Base-by-base conservation (phyloP, 2,797 vertebrate genomes). In the Sphenodon punctatus region DNA sequence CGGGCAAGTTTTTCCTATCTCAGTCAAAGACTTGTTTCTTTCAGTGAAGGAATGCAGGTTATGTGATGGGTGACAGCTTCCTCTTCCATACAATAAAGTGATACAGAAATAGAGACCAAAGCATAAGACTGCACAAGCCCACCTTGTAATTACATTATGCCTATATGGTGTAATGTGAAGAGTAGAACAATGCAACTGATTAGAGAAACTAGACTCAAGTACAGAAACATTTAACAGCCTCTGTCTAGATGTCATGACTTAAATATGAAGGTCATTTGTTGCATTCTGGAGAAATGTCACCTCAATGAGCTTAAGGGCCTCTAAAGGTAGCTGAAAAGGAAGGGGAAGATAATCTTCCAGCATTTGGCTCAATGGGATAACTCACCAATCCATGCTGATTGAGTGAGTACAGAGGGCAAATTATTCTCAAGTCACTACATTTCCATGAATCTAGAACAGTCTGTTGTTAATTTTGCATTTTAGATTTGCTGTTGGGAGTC, bases 21-120 rank as follows among this genome's bases (percentile, higher is more conserved):
- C 75, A 70, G 67, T 7, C 34, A 56, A 36, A 51, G 15, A 67
- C 9, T 5, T 10, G 16, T 7, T 80, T 38, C 71, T 55, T 13
- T 2, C 10, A 20, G 45, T 55, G 71, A 16, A 61, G 64, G 80
- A 55, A 69, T 36, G 75, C 2, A 17, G 68, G 9, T 16, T 3
- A 17, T 53, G 77, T 10, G 71, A 74, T 8, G 2, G 87, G 67
- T 86, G 72, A 56, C 89, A 86, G 89, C 92, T 90, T 87, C 90
- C 90, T 70, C 89, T 10, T 87, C 14, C 2, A 60, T 51, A 90
- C 49, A 34, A 78, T 80, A 23, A 58, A 4, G 55, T 34, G 58
- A 36, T 58, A 36, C 12, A 58, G 32, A 58, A 36, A 7, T 20
- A 23, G 32, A 36, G 32, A 58, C 10, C 58, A 58, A 56, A 20